Evolutionary conservation across 1,140 invertebrate species (phyloP), one percentile per base, ranked within the genome.

Genomic region (Drosophila mayri): DNA sequence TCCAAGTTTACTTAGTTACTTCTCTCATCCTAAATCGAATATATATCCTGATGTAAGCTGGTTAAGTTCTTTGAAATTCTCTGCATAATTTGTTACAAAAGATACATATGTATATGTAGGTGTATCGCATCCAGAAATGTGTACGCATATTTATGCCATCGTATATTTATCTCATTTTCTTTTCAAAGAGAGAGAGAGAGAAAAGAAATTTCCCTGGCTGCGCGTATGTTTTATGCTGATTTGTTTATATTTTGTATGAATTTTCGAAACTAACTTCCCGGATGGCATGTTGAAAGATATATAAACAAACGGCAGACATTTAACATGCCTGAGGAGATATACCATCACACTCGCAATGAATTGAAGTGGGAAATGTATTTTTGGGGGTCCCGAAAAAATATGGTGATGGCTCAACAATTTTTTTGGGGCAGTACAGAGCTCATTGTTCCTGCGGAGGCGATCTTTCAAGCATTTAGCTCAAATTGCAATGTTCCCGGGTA

Each of bases 191-290:
- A 25, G 25, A 25, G 35, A 32, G 14, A 41, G 14, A 37, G 11
- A 41, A 52, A 62, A 78, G 60, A 80, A 49, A 79, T 77, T 81
- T 76, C 72, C 62, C 55, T 72, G 58, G 65, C 43, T 70, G 74
- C 61, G 72, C 59, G 72, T 68, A 81, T 85, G 86, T 81, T 90
- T 90, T 90, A 90, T 90, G 78, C 78, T 90, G 85, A 90, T 90
- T 90, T 90, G 85, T 90, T 90, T 90, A 90, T 90, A 85, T 81
- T 88, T 79, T 60, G 67, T 86, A 86, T 86, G 68, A 73, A 78
- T 86, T 87, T 87, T 90, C 78, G 86, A 90, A 90, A 90, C 81
- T 79, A 85, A 90, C 85, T 90, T 90, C 85, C 85, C 85, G 85
- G 85, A 90, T 90, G 86, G 86, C 78, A 90, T 76, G 85, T 74